Evolutionary conservation across 2,113 vertebrate species (phyloP).

Genomic region (Ahaetulla prasina): DNA sequence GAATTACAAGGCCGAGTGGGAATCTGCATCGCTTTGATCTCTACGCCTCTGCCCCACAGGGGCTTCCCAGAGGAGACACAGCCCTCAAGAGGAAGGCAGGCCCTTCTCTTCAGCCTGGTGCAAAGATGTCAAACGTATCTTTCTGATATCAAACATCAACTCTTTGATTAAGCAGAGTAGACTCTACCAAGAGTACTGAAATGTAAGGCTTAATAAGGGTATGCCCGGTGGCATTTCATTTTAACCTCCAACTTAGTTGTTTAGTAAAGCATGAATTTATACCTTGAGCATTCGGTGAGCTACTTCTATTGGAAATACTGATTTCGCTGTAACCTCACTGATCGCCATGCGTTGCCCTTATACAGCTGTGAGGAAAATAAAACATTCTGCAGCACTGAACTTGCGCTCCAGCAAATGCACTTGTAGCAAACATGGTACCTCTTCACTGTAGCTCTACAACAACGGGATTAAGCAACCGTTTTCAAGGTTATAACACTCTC

Average conservation of each 20-base stretch:
- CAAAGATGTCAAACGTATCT: neutral
- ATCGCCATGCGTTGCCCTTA: neutral
- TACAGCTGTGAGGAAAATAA: neutral
- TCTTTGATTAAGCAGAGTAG: neutral
- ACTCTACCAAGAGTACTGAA: neutral
- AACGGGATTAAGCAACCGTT: neutral
- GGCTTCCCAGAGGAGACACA: no score
- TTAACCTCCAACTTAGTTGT: neutral
- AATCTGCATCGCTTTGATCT: neutral
- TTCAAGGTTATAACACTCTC: neutral
- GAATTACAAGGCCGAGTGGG: no score
- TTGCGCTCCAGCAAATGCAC: neutral
- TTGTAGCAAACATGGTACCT: neutral
- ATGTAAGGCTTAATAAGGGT: neutral
- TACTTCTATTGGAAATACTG: neutral
- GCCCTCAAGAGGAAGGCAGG: neutral
- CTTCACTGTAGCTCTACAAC: neutral
- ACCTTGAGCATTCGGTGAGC: neutral
- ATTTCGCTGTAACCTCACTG: neutral
- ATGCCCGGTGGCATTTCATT: neutral
- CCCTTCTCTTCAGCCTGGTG: neutral
- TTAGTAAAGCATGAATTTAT: neutral
- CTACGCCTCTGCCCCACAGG: neutral
- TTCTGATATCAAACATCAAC: no score
- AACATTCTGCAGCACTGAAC: neutral